A percentile compares a stretch with the other conserved stretches of the same genome.
Evolutionary conservation across 2,888 invertebrate species (phyloP).

Genomic region (Euclidia mi): DNA sequence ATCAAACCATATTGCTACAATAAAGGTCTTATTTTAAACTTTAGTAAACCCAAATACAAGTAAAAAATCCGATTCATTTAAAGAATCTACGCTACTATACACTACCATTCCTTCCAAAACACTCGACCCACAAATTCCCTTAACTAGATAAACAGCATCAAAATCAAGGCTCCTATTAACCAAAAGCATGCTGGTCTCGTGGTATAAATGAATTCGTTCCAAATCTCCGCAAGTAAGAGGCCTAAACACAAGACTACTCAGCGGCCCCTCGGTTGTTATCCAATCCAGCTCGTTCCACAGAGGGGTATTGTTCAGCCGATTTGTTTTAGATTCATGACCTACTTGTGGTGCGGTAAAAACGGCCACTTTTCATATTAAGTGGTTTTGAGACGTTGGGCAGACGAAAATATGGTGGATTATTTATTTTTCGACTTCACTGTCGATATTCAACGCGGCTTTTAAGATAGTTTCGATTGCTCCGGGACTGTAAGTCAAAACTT

Average conservation of each 20-base stretch:
- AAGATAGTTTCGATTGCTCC: too few species aligned
- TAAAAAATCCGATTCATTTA: too few species aligned
- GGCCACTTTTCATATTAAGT: constrained; percentile 16
- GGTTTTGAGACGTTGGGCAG: constrained; percentile 8
- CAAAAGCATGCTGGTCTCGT: background rate
- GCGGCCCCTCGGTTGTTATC: constrained; percentile 42
- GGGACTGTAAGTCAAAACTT: too few species aligned
- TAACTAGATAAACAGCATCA: too few species aligned
- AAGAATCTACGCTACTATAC: too few species aligned
- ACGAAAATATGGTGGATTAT: constrained; percentile 15
- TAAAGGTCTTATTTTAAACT: too few species aligned
- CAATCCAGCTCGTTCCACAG: constrained; percentile 47
- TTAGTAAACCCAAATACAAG: too few species aligned
- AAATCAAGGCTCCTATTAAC: background rate
- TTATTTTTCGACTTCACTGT: too few species aligned
- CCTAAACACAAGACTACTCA: constrained; percentile 22
- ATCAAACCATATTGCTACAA: too few species aligned
- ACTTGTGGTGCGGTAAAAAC: constrained; percentile 25
- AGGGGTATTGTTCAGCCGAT: constrained; percentile 49
- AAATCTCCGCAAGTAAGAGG: constrained; percentile 6
- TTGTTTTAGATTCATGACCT: constrained; percentile 46
- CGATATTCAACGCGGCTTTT: too few species aligned
- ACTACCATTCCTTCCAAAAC: too few species aligned
- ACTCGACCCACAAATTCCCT: too few species aligned
- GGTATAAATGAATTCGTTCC: background rate